Conservation (phyloP, 1,140 invertebrate species). For the Cepaea nemoralis region DNA sequence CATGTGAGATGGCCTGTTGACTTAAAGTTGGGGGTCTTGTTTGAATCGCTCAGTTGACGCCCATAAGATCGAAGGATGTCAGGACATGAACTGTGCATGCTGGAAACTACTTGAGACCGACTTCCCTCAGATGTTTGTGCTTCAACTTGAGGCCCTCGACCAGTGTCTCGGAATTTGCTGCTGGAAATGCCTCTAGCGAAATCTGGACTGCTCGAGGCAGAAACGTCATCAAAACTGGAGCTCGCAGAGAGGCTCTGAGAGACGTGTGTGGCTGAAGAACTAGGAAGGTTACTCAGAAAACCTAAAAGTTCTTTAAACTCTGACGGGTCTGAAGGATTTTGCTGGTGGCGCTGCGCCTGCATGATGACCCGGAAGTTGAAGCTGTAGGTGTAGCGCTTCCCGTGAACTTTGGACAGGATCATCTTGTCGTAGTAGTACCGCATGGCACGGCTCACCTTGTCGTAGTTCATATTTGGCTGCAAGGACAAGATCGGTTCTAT, state of each 20-base stretch:
- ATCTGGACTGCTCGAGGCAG: not conserved
- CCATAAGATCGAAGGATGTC: not conserved
- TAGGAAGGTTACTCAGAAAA: constrained; percentile 12
- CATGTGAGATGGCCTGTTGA: not conserved
- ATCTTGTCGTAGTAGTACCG: constrained; percentile 97
- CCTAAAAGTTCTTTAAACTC: constrained; percentile 40
- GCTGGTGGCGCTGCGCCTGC: constrained; percentile 37
- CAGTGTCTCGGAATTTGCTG: not conserved
- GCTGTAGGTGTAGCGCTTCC: constrained; percentile 80
- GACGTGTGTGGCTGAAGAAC: not conserved
- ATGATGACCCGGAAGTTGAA: constrained; percentile 77
- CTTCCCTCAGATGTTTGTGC: not conserved
- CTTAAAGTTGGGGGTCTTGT: not conserved
- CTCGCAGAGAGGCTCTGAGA: not conserved
- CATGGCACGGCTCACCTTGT: constrained; percentile 80
- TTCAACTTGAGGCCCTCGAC: not conserved
- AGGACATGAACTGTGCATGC: not conserved
- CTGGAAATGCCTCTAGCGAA: not conserved
- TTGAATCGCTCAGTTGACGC: not conserved
- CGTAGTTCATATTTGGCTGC: constrained; percentile 85
- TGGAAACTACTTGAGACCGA: not conserved
- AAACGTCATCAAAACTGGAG: not conserved
- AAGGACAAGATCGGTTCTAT: not conserved
- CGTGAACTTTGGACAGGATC: constrained; percentile 98
- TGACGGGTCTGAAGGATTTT: constrained; percentile 38